Percentiles rank a stretch among this genome's conserved stretches.
phyloP scores from a whole-genome alignment of 2,797 vertebrate genomes.

The Aldrovandia affinis region DNA sequence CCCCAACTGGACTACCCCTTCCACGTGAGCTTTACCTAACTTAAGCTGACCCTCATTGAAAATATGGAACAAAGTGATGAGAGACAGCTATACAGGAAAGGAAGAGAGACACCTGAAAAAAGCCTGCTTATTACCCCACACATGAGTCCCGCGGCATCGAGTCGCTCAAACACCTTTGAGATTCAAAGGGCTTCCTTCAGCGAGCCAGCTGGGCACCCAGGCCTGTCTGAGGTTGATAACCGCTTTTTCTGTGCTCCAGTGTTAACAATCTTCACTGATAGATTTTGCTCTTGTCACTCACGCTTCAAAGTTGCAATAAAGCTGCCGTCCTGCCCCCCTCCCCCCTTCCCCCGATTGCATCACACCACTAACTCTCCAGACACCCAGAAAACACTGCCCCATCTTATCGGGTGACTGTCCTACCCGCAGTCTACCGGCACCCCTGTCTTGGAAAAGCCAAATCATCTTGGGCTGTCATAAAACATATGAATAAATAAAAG shows the following conservation, averaged over 20 bases:
- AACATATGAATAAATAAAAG: constrained; percentile 11
- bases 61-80: background rate
- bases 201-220: background rate
- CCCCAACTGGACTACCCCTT: background rate
- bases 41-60: background rate
- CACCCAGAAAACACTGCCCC: constrained; percentile 4
- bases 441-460: background rate
- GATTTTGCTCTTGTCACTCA: constrained; percentile 9
- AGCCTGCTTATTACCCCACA: background rate
- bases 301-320: constrained; percentile 18
- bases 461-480: background rate
- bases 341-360: background rate
- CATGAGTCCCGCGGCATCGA: background rate
- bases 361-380: background rate
- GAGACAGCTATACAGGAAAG: background rate
- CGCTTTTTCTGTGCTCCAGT: background rate
- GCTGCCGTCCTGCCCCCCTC: background rate
- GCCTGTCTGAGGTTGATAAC: constrained; percentile 11
- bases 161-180: background rate
- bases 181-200: background rate
- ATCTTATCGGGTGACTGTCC: background rate
- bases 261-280: constrained; percentile 19
- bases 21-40: background rate
- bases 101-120: background rate
- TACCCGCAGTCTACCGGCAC: background rate